Conservation (phyloP, 2,797 vertebrate species). For the Trematomus bernacchii region DNA sequence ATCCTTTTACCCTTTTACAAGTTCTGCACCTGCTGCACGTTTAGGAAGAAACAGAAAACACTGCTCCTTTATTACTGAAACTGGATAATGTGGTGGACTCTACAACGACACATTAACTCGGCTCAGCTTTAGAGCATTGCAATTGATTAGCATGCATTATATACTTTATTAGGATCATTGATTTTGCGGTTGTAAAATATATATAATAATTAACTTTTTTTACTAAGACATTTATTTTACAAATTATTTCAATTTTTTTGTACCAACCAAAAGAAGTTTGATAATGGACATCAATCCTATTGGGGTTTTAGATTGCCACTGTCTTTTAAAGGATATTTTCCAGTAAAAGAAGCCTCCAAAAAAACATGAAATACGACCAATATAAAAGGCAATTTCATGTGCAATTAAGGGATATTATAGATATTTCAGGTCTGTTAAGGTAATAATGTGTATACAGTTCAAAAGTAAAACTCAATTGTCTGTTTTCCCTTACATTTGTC, state of each 20-base stretch:
- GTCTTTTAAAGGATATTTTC: too few species aligned
- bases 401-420: not conserved
- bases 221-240: too few species aligned
- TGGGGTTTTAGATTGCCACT: too few species aligned
- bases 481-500: too few species aligned
- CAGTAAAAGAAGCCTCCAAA: too few species aligned
- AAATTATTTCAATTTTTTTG: too few species aligned
- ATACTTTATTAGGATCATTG: not conserved
- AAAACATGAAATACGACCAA: too few species aligned
- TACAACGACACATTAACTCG: not conserved
- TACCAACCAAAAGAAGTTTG: too few species aligned
- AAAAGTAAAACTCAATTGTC: not conserved
- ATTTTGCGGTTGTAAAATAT: not conserved
- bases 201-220: too few species aligned
- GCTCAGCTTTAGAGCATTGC: too few species aligned
- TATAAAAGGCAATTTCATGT: too few species aligned
- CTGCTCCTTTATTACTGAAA: not conserved
- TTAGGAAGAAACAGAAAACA: slow-evolving; percentile 6
- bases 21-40: slow-evolving; percentile 6
- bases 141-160: not conserved
- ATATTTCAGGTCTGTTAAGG: not conserved
- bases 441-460: not conserved
- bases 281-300: too few species aligned
- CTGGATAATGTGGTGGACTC: not conserved
- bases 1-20: slow-evolving; percentile 14